Evolutionary conservation across 1,140 invertebrate species (phyloP).

Genomic region (Trissolcus basalis): DNA sequence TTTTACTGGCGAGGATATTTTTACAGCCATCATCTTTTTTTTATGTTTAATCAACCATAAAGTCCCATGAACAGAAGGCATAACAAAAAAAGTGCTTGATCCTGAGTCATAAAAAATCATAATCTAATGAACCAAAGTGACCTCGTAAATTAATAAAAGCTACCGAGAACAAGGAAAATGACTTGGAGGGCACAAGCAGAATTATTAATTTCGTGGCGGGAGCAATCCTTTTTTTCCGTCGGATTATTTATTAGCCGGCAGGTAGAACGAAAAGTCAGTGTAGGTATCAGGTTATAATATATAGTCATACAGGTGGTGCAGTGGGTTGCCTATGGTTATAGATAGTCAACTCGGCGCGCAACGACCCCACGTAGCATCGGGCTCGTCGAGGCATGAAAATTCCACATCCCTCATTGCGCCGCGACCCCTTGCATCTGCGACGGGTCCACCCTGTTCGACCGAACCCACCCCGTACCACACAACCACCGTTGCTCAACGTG

Average conservation of each 20-base stretch:
- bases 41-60: too few relatives aligned
- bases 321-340: conserved; percentile 33
- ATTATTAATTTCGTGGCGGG: conserved; percentile 22
- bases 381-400: conserved; percentile 53
- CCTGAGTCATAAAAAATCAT: too few relatives aligned
- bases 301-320: conserved; percentile 44
- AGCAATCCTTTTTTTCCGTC: conserved; percentile 6
- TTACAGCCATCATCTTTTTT: too few relatives aligned
- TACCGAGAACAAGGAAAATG: too few relatives aligned
- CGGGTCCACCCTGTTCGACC: conserved; percentile 38
- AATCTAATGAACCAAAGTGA: too few relatives aligned
- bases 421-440: conserved; percentile 50
- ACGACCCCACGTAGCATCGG: conserved; percentile 42
- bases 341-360: conserved; percentile 41
- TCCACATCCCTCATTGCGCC: conserved; percentile 59
- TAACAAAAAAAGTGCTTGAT: too few relatives aligned
- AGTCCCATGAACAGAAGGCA: too few relatives aligned
- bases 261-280: conserved; percentile 36
- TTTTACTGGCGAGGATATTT: too few relatives aligned
- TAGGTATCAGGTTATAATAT: conserved; percentile 27
- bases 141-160: too few relatives aligned
- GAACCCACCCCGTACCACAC: conserved; percentile 10
- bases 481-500: conserved; percentile 10
- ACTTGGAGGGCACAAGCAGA: background rate
- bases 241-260: conserved; percentile 27